A percentile compares a stretch with the other conserved stretches of the same genome.
phyloP scores from a whole-genome alignment of 2,797 vertebrate genomes.

The Agapornis canus region DNA sequence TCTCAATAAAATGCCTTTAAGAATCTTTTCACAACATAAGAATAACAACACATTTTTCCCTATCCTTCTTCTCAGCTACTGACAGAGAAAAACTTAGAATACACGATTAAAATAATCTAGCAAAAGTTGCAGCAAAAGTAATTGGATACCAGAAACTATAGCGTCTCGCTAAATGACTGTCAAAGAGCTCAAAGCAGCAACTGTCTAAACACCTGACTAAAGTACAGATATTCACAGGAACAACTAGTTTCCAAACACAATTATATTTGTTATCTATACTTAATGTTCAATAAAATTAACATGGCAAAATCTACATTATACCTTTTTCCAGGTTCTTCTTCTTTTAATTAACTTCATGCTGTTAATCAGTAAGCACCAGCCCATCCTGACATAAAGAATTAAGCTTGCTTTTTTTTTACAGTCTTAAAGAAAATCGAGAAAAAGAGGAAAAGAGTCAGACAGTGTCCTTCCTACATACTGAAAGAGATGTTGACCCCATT shows the following conservation, averaged over 20 bases:
- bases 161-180: background rate
- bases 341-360: constrained; percentile 23
- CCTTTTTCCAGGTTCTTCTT: background rate
- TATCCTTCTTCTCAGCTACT: background rate
- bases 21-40: background rate
- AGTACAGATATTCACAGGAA: background rate
- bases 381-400: background rate
- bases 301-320: constrained; percentile 1
- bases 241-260: background rate
- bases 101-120: background rate
- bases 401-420: background rate
- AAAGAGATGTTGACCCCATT: background rate
- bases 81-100: background rate
- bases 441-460: background rate
- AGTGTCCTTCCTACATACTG: background rate
- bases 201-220: background rate
- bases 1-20: background rate
- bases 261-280: background rate
- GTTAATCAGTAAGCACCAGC: background rate
- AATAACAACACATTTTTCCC: background rate
- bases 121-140: background rate
- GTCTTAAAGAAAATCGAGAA: background rate
- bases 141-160: background rate
- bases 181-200: background rate
- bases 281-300: constrained; percentile 14